Base-by-base conservation (phyloP, 2,797 vertebrate genomes). In the Chrysocyon brachyurus region DNA sequence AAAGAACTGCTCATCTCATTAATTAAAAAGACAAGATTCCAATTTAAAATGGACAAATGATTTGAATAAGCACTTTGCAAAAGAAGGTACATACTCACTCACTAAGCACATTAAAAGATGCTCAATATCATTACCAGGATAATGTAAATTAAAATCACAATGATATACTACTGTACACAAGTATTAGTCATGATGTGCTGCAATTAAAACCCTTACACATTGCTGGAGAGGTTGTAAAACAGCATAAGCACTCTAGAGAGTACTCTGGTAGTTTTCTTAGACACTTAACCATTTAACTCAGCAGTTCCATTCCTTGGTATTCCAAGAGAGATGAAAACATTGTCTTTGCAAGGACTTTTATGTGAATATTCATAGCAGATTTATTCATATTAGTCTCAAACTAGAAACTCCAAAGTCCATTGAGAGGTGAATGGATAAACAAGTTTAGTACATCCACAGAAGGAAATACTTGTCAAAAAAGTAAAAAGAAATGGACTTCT, bases 251-350 rank as follows among this genome's bases (percentile, higher is more conserved):
- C 31, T 75, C 52, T 66, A 87, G 54, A 49, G 87, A 87, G 36
- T 31, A 10, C 28, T 64, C 14, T 82, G 36, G 24, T 28, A 33
- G 21, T 61, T 91, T 61, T 79, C 40, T 81, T 81, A 75, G 49
- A 66, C 11, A 31, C 9, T 82, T 66, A 82, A 66, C 52, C 24
- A 87, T 57, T n/a, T 63, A 72, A 56, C 7, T 66, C 59, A 77
- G 86, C 17, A 57, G n/a, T 72, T 66, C 26, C 57, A 83, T 22
- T 57, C 36, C 31, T 66, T 66, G 52, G 17, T 75, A 59, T 73
- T 86, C 56, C 21, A 79, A 46, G 70, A 91, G 56, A 72, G 79
- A 95, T 68, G 73, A 81, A 87, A 89, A 84, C 36, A 46, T 54
- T 61, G 46, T 77, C 15, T 16, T 40, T n/a, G 5, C 26, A 46